Conservation (phyloP, 2,888 invertebrate species). For the Microctonus aethiopoides region DNA sequence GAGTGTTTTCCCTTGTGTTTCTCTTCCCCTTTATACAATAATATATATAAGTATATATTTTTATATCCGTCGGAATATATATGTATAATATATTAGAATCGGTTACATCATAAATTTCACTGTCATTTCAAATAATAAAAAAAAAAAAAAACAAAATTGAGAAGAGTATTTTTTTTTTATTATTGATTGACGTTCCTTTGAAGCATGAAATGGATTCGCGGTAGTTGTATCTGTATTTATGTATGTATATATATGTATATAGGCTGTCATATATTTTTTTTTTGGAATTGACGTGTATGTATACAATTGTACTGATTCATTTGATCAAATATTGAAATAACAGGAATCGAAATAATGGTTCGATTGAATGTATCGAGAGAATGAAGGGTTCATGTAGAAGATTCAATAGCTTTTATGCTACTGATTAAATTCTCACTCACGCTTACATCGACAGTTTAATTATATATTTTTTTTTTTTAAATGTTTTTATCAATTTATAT, state of each 20-base stretch:
- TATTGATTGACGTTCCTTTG: constrained; percentile 12
- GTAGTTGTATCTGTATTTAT: background rate
- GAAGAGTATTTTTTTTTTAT: background rate
- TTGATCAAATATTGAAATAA: constrained; percentile 6
- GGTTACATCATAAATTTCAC: background rate
- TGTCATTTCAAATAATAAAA: background rate
- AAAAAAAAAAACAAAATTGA: background rate
- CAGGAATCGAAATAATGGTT: background rate
- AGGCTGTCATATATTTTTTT: constrained; percentile 1
- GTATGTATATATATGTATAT: background rate
- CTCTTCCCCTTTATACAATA: background rate
- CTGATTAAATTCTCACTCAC: background rate
- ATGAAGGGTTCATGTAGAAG: constrained; percentile 3
- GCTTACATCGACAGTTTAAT: constrained; percentile 9
- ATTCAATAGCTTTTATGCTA: background rate
- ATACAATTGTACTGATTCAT: background rate
- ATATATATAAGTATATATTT: background rate
- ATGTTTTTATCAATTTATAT: background rate
- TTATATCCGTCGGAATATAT: background rate
- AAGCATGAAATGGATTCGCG: constrained; percentile 10
- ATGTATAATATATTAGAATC: background rate
- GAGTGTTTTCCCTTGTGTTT: background rate
- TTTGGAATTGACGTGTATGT: background rate
- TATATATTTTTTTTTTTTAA: background rate
- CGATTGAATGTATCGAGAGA: background rate